These are phyloP conservation scores for Acipenser ruthenus DNA, from an alignment of 2,797 vertebrate species.

Conservation along the genomic window DNA sequence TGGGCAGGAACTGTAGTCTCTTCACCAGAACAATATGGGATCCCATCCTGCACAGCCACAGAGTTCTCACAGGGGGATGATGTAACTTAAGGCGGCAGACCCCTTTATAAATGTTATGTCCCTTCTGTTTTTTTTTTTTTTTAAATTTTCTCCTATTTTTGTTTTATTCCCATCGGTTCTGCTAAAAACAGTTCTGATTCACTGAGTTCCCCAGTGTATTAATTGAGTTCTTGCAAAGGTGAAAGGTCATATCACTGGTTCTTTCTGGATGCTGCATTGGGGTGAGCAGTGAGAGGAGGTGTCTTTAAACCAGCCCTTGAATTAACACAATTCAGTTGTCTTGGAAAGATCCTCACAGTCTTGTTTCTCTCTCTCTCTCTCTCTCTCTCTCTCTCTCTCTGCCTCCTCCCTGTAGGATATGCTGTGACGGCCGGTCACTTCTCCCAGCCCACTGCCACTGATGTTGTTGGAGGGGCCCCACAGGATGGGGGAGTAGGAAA, in stretches of 20 bases:
- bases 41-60: no score
- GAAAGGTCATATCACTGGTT: neutral
- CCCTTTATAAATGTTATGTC: neutral
- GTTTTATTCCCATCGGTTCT: neutral
- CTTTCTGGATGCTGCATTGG: neutral
- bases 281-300: neutral
- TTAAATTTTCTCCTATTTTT: neutral
- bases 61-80: no score
- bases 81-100: neutral
- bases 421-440: constrained; percentile 92
- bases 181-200: neutral
- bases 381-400: constrained; percentile 12
- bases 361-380: neutral
- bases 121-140: constrained; percentile 8
- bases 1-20: no score
- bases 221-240: neutral
- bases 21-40: no score
- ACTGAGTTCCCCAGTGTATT: neutral
- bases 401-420: constrained; percentile 65
- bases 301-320: no score
- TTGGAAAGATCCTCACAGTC: constrained; percentile 13
- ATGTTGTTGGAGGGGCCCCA: constrained; percentile 88
- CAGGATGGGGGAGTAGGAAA: constrained; percentile 86
- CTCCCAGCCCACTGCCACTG: constrained; percentile 69
- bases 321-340: neutral